A percentile compares a stretch with the other conserved stretches of the same genome.
Evolutionary conservation across 2,797 vertebrate species (phyloP).

Genomic region (Hephaestus fuliginosus): DNA sequence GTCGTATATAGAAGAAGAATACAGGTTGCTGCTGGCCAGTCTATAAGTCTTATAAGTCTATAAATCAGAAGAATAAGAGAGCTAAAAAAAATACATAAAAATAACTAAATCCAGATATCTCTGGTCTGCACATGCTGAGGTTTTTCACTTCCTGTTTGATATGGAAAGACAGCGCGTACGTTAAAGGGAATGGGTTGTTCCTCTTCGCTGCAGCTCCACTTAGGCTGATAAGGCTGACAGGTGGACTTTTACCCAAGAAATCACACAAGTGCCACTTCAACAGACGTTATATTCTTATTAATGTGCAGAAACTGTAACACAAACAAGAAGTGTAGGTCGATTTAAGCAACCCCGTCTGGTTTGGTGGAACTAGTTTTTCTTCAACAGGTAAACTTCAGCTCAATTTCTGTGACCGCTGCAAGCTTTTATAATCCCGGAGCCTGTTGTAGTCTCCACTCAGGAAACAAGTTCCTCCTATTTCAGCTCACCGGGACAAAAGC

Average conservation of each 20-base stretch:
- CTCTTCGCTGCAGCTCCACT: neutral
- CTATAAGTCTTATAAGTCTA: neutral
- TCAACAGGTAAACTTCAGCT: neutral
- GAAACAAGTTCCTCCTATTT: slow-evolving; percentile 36
- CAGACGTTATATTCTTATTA: neutral
- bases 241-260: neutral
- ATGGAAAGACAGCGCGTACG: too few species aligned
- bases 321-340: neutral
- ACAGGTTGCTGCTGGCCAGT: neutral
- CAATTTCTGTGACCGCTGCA: slow-evolving; percentile 3
- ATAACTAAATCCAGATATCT: neutral
- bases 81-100: neutral
- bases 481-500: neutral
- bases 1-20: neutral
- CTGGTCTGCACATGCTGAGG: neutral
- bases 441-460: slow-evolving; percentile 27
- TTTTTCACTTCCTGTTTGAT: slow-evolving; percentile 6
- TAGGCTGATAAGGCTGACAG: neutral
- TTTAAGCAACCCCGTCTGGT: neutral
- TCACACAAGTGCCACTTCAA: neutral
- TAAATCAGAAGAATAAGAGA: neutral
- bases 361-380: neutral
- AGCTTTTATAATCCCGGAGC: slow-evolving; percentile 7
- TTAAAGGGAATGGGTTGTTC: neutral
- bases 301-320: slow-evolving; percentile 17